A percentile compares a stretch with the other conserved stretches of the same genome.
Evolutionary conservation across 2,888 invertebrate species (phyloP).

Genomic region (Crocallis elinguaria): DNA sequence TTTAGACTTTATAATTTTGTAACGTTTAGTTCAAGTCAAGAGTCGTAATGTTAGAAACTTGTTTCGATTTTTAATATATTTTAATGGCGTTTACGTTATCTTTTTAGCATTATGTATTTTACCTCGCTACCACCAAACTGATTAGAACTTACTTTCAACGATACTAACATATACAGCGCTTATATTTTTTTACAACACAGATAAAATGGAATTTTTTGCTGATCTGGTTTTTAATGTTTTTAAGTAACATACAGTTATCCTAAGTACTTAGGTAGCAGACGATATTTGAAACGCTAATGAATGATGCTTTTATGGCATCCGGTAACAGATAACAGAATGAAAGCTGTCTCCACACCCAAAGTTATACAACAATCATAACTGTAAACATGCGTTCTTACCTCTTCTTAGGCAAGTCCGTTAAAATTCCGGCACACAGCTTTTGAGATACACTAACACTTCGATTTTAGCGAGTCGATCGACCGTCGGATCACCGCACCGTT

Average conservation of each 20-base stretch:
- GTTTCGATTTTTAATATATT: conserved; percentile 34
- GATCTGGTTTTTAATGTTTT: too few relatives aligned
- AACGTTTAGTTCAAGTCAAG: conserved; percentile 41
- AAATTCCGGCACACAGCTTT: conserved; percentile 78
- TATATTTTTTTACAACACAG: too few relatives aligned
- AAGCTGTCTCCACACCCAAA: conserved; percentile 66
- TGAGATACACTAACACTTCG: conserved; percentile 80
- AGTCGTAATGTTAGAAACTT: conserved; percentile 43
- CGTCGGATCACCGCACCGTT: conserved; percentile 78
- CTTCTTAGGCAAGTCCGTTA: conserved; percentile 80
- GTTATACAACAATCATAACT: conserved; percentile 82
- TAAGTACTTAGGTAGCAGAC: not conserved
- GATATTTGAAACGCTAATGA: conserved; percentile 10
- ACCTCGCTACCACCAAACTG: not conserved
- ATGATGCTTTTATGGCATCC: conserved; percentile 39
- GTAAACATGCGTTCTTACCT: conserved; percentile 82
- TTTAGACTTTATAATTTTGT: conserved; percentile 51
- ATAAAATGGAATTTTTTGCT: too few relatives aligned
- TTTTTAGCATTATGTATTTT: conserved; percentile 12
- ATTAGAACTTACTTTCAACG: too few relatives aligned
- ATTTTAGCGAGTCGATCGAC: conserved; percentile 80
- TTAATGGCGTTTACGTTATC: conserved; percentile 2
- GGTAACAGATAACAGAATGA: conserved; percentile 46
- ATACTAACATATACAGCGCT: too few relatives aligned
- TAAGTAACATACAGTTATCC: not conserved